A percentile compares a stretch with the other conserved stretches of the same genome.
Evolutionary conservation across 2,113 vertebrate species (phyloP).

Genomic region (Cephalopholis sonnerati): DNA sequence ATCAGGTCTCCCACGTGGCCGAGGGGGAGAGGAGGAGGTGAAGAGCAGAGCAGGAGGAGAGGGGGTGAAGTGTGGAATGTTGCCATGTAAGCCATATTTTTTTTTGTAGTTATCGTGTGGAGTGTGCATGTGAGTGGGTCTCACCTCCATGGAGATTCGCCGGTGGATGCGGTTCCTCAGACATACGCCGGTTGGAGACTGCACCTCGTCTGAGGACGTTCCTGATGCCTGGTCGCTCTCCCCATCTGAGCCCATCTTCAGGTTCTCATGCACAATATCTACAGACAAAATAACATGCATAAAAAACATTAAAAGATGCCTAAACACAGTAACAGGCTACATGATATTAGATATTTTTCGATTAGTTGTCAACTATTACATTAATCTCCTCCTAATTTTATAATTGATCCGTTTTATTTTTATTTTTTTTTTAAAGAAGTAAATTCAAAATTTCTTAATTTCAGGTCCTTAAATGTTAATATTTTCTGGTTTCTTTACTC

Average conservation of each 20-base stretch:
- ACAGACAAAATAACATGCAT: slow-evolving; percentile 9
- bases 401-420: too few relatives aligned
- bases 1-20: neutral
- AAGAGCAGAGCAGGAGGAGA: slow-evolving; percentile 8
- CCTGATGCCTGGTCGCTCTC: slow-evolving; percentile 99
- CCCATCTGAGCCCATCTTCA: slow-evolving; percentile 99
- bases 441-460: too few relatives aligned
- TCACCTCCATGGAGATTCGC: slow-evolving; percentile 98
- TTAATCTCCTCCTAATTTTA: too few relatives aligned
- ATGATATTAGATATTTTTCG: neutral
- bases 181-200: slow-evolving; percentile 97
- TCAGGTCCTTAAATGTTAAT: too few relatives aligned
- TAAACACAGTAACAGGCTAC: neutral
- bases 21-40: neutral
- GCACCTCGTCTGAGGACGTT: slow-evolving; percentile 98
- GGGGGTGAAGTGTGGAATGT: neutral
- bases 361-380: too few relatives aligned
- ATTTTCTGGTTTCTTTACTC: too few relatives aligned
- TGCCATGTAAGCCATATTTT: neutral
- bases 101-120: neutral
- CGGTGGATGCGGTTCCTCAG: slow-evolving; percentile 94
- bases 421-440: too few relatives aligned
- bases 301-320: neutral
- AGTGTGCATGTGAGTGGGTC: neutral
- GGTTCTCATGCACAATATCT: slow-evolving; percentile 99